phyloP scores from a whole-genome alignment of 2,888 invertebrate species.

The Argyresthia albistria region DNA sequence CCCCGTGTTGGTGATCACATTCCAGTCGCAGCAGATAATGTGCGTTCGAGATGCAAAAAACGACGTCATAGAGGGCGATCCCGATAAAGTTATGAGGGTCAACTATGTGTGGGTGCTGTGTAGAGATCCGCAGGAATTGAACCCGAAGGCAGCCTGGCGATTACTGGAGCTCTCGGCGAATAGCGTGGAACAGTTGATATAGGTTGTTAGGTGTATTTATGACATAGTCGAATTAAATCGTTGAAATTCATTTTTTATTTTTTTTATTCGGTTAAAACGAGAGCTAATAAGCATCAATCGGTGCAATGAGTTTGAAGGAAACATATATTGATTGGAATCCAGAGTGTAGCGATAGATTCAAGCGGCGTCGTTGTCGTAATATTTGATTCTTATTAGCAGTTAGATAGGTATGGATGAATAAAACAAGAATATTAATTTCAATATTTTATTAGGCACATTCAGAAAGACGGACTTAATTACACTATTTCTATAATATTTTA shows the following conservation, averaged over 20 bases:
- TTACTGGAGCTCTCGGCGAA: slow-evolving; percentile 91
- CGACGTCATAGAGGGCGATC: slow-evolving; percentile 94
- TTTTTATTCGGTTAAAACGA: not conserved
- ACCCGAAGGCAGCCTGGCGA: slow-evolving; percentile 97
- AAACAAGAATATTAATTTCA: slow-evolving; percentile 21
- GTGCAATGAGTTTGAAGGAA: no score
- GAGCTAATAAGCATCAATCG: no score
- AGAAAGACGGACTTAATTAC: slow-evolving; percentile 34
- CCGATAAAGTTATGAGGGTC: slow-evolving; percentile 94
- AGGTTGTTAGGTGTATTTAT: slow-evolving; percentile 28
- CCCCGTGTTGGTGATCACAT: slow-evolving; percentile 95
- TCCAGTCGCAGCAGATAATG: slow-evolving; percentile 97
- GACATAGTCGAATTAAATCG: slow-evolving; percentile 39
- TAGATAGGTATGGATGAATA: not conserved
- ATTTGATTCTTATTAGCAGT: no score
- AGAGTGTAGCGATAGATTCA: no score
- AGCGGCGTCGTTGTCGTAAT: no score
- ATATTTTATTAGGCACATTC: slow-evolving; percentile 63
- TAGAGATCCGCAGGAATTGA: slow-evolving; percentile 92
- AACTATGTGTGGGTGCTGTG: slow-evolving; percentile 99
- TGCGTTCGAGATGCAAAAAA: slow-evolving; percentile 87
- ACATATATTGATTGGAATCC: no score
- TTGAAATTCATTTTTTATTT: slow-evolving; percentile 22
- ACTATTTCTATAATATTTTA: not conserved
- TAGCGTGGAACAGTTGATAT: slow-evolving; percentile 88